Conservation (phyloP, 2,888 invertebrate genomes). For the Meteorus cinctellus region DNA sequence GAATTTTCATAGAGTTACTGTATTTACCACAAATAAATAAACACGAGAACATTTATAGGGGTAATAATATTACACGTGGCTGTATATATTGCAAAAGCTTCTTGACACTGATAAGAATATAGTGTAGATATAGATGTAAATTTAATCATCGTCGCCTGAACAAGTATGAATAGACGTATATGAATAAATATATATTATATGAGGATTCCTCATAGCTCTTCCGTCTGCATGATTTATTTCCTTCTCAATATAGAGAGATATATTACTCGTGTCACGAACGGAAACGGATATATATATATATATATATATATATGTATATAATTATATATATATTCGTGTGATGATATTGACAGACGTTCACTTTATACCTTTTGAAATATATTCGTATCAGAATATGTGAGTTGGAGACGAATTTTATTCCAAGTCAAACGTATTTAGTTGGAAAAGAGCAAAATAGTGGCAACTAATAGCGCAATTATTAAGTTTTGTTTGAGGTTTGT, state of each 20-base stretch:
- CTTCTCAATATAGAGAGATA: not conserved
- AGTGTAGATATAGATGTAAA: not conserved
- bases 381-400: not conserved
- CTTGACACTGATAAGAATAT: not conserved
- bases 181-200: not conserved
- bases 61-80: too few species aligned
- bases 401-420: not conserved
- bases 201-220: conserved; percentile 2
- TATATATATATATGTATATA: not conserved
- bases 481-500: too few species aligned
- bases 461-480: too few species aligned
- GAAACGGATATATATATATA: not conserved
- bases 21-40: not conserved
- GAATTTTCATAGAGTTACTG: not conserved
- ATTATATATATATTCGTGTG: not conserved
- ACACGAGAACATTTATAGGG: not conserved
- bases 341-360: not conserved
- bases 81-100: too few species aligned
- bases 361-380: not conserved
- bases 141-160: not conserved
- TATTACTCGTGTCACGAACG: not conserved
- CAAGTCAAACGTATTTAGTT: too few species aligned
- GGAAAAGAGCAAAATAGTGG: too few species aligned
- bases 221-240: conserved; percentile 3
- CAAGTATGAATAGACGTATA: not conserved